These are phyloP conservation scores for Notechis scutatus DNA, from an alignment of 2,113 vertebrate species.

Conservation along the genomic window DNA sequence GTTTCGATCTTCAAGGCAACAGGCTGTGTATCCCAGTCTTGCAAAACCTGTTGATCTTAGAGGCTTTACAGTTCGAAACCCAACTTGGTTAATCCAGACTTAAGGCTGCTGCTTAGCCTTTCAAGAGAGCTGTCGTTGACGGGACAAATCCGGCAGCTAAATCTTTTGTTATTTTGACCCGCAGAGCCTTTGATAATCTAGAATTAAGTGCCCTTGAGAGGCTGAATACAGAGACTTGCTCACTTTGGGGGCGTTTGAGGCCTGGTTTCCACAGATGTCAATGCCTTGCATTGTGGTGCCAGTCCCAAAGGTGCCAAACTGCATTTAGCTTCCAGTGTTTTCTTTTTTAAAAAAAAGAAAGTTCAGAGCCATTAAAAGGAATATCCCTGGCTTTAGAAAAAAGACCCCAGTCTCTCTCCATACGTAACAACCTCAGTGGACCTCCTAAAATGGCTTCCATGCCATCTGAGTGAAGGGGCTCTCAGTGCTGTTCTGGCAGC, in stretches of 20 bases:
- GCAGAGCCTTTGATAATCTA: not conserved
- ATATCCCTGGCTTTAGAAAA: not conserved
- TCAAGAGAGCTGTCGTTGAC: not conserved
- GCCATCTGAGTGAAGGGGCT: not conserved
- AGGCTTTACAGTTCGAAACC: not conserved
- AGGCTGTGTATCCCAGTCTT: not conserved
- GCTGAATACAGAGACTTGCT: not conserved
- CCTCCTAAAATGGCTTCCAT: not conserved
- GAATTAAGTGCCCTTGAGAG: not conserved
- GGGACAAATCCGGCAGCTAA: not conserved
- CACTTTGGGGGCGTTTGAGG: not conserved
- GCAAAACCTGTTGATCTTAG: not conserved
- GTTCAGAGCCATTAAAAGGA: not conserved
- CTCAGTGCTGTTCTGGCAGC: not conserved
- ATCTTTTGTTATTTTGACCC: not conserved
- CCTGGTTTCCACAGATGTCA: not conserved
- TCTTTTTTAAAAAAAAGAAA: not conserved
- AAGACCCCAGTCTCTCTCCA: not conserved
- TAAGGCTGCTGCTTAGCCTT: not conserved
- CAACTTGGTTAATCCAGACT: not conserved
- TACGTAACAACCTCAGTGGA: not conserved
- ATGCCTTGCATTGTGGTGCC: not conserved
- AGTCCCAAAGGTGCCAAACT: not conserved
- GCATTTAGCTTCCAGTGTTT: not conserved
- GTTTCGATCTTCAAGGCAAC: not conserved